Conservation (phyloP, 2,888 invertebrate genomes). For the Labia minor region DNA sequence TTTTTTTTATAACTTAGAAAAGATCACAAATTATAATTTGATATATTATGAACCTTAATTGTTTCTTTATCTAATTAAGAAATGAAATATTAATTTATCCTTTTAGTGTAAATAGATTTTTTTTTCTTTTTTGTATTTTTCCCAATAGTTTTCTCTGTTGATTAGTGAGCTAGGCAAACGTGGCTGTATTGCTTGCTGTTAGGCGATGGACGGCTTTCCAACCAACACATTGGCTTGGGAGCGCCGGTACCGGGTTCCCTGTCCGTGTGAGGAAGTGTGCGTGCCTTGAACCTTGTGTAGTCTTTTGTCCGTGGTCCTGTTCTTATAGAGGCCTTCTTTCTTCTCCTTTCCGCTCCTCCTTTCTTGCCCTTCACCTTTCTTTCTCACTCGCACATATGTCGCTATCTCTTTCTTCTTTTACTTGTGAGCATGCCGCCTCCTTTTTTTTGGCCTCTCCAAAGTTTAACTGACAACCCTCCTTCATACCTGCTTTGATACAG, state of each 20-base stretch:
- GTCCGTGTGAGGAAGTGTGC: no score
- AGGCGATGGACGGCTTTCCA: neutral
- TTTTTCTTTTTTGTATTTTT: no score
- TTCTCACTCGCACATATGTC: neutral
- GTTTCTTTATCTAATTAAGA: no score
- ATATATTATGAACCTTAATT: no score
- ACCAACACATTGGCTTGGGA: neutral
- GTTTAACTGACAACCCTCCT: slow-evolving; percentile 8
- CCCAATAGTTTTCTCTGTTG: no score
- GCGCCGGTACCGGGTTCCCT: neutral
- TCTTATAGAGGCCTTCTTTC: neutral
- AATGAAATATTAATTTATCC: no score
- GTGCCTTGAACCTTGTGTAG: neutral
- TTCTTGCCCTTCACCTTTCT: neutral
- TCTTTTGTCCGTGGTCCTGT: neutral
- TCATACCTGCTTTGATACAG: slow-evolving; percentile 7
- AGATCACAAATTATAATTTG: no score
- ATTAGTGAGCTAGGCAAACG: neutral
- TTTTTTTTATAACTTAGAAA: no score
- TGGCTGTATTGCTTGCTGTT: neutral
- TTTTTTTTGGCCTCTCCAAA: neutral
- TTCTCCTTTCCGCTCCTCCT: neutral
- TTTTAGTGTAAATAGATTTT: no score
- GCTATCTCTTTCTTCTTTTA: neutral
- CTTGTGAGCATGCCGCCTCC: no score